phyloP scores from a whole-genome alignment of 2,888 invertebrate genomes.

The Leptinotarsa peninsularis region DNA sequence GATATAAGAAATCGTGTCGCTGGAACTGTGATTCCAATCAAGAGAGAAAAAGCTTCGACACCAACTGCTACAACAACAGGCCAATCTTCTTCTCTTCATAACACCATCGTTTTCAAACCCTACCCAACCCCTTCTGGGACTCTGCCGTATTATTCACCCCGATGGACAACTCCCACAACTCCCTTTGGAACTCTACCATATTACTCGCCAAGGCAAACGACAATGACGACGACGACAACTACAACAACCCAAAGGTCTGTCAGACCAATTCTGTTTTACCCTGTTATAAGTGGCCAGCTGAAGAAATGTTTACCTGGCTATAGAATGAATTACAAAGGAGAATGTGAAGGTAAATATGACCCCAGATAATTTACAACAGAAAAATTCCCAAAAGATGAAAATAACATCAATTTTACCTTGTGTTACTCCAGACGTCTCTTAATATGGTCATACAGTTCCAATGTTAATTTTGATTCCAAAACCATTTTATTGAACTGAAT shows the following conservation, averaged over 20 bases:
- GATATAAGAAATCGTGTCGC: conserved; percentile 11
- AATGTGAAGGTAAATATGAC: conserved; percentile 71
- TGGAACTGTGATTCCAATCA: conserved; percentile 35
- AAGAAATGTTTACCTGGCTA: conserved; percentile 73
- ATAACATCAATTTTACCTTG: no score
- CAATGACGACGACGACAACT: conserved; percentile 22
- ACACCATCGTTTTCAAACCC: conserved; percentile 24
- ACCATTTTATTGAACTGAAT: no score
- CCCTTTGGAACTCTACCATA: conserved; percentile 36
- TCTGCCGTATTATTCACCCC: conserved; percentile 34
- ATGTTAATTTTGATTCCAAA: no score
- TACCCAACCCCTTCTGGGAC: conserved; percentile 30
- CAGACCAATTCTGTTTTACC: conserved; percentile 39
- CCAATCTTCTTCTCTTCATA: conserved; percentile 8
- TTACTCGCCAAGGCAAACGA: conserved; percentile 23
- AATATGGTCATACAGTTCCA: no score
- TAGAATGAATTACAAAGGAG: conserved; percentile 68
- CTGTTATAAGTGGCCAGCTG: conserved; percentile 58
- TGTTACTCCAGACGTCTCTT: no score
- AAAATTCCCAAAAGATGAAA: no score
- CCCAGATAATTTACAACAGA: no score
- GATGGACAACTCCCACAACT: conserved; percentile 19
- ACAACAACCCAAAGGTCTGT: conserved; percentile 14
- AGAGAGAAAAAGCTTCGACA: conserved; percentile 4
- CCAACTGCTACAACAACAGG: conserved; percentile 18